Evolutionary conservation across 2,113 vertebrate species (phyloP), one percentile per base, ranked within the genome.

Genomic region (Phainopepla nitens): DNA sequence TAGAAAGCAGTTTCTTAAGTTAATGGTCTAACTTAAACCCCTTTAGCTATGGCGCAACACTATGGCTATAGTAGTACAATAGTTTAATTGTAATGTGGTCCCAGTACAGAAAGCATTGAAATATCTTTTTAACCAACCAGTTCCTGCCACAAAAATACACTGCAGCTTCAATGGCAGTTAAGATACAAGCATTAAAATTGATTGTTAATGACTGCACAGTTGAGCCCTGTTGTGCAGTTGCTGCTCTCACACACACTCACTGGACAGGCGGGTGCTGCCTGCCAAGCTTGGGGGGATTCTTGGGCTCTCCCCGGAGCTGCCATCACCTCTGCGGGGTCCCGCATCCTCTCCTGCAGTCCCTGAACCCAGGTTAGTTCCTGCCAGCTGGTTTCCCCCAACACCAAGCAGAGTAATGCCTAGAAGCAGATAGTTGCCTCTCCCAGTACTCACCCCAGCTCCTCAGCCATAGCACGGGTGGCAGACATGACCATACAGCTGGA

Each of bases 191-290:
- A 66, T 61, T 83, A 53, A 89, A 96, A 90, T 69, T 3, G 1
- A 42, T 96, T 90, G 80, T 44, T 70, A 62, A 41, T 49, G 78
- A 42, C n/a, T 23, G 20, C 22, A 66, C 27, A 65, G 17, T 19
- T 64, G 89, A 87, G 49, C 19, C 36, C 39, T 82, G 42, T 54
- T 84, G 29, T 7, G 25, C n/a, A 44, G 35, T 5, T 39, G 15
- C 41, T 44, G 20, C 25, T 83, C 28, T 61, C 11, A 0, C 31
- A n/a, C 14, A 11, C 9, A 11, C 50, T 14, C 0, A 0, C 15
- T 0, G 2, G 0, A 42, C 47, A 73, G 58, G 27, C 0, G 0
- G 8, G 7, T 25, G 39, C 41, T 61, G 33, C 45, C 19, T 8
- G 1, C 25, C 18, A 57, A n/a, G 8, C 44, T 64, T 25, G 11